Conservation (phyloP, 2,113 vertebrate genomes). For the Casuarius casuarius region DNA sequence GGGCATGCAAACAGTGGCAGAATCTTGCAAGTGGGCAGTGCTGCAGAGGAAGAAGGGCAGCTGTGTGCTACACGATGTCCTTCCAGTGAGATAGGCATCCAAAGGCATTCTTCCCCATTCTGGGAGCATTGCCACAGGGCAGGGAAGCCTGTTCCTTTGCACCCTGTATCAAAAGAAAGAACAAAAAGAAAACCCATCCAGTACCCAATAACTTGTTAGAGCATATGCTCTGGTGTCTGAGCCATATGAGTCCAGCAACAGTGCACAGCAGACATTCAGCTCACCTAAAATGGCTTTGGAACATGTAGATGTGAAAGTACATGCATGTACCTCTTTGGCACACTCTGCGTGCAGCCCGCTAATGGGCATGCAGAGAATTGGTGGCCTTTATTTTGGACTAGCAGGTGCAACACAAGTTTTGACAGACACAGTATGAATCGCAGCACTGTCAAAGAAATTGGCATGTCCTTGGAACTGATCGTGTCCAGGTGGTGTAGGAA, state of each 20-base stretch:
- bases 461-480: not conserved
- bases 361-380: too few species aligned
- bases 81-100: not conserved
- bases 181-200: not conserved
- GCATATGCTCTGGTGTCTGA: fast-evolving
- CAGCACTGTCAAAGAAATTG: not conserved
- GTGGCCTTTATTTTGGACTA: not conserved
- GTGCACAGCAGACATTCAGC: not conserved
- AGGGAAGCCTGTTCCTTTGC: not conserved
- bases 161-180: not conserved
- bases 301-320: not conserved
- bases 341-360: not conserved
- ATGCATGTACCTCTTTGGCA: not conserved
- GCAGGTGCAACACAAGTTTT: too few species aligned
- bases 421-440: not conserved
- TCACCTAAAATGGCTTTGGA: not conserved
- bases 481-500: not conserved
- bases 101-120: not conserved
- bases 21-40: fast-evolving
- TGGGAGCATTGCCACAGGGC: not conserved
- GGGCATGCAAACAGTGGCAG: not conserved
- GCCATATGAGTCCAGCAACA: not conserved
- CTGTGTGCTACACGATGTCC: not conserved
- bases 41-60: not conserved
- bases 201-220: too few species aligned